A percentile compares a stretch with the other conserved stretches of the same genome.
Conservation (phyloP, 2,113 vertebrate species). For the Neodontobutis hainanensis region DNA sequence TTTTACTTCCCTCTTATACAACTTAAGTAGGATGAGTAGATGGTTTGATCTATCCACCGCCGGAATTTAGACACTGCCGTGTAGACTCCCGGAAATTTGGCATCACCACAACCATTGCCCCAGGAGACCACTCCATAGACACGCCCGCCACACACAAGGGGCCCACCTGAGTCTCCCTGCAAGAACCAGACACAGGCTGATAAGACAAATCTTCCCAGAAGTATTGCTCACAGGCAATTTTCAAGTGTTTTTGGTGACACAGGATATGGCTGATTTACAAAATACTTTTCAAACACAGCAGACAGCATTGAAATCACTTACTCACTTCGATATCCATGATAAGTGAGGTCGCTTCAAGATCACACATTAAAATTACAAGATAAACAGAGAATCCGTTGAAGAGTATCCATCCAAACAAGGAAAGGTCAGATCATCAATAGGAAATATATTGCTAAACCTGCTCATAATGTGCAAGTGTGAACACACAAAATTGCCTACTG, state of each 20-base stretch:
- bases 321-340: neutral
- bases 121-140: slow-evolving; percentile 81
- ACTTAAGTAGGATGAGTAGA: slow-evolving; percentile 64
- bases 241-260: slow-evolving; percentile 6
- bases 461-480: slow-evolving; percentile 13
- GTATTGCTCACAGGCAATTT: neutral
- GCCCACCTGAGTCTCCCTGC: slow-evolving; percentile 81
- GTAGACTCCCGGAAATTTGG: slow-evolving; percentile 79
- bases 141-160: slow-evolving; percentile 75
- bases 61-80: slow-evolving; percentile 77
- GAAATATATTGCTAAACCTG: neutral
- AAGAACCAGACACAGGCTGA: slow-evolving; percentile 16
- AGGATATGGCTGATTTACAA: neutral
- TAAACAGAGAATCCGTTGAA: neutral
- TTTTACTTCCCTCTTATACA: slow-evolving; percentile 30
- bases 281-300: neutral
- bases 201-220: slow-evolving; percentile 9
- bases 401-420: too few relatives aligned
- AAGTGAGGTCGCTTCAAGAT: neutral
- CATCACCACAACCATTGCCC: slow-evolving; percentile 77
- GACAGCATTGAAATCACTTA: neutral
- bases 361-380: neutral
- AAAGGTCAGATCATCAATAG: too few relatives aligned
- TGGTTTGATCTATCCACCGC: slow-evolving; percentile 80
- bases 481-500: slow-evolving; percentile 32